phyloP scores from a whole-genome alignment of 2,113 vertebrate species.

The Tonatia bakeri region DNA sequence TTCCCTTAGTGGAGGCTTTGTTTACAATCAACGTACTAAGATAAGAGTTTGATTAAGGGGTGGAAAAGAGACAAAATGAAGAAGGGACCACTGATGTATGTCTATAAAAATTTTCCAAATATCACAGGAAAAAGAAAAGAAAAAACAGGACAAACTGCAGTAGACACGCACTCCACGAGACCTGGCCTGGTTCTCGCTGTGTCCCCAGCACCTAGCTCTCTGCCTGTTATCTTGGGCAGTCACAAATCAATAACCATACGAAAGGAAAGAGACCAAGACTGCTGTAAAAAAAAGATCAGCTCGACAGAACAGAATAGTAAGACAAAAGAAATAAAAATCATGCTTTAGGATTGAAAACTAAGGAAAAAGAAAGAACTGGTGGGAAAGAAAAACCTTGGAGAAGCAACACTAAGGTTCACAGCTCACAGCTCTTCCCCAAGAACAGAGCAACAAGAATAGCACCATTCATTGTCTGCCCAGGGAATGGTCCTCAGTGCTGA shows the following conservation, averaged over 20 bases:
- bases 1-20: neutral
- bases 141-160: neutral
- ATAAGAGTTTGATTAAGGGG: neutral
- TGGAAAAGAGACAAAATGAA: neutral
- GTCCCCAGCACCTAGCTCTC: neutral
- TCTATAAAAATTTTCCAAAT: neutral
- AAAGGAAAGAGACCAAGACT: neutral
- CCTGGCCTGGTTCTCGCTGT: neutral
- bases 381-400: neutral
- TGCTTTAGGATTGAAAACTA: neutral
- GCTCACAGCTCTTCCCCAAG: neutral
- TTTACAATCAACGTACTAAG: neutral
- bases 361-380: neutral
- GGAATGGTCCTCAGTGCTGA: neutral
- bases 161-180: neutral
- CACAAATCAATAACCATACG: neutral
- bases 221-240: neutral
- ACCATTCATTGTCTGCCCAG: fast-evolving
- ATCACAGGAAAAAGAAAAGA: neutral
- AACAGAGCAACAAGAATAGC: neutral
- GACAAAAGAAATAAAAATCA: neutral
- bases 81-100: neutral
- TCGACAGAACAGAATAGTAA: neutral
- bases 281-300: neutral
- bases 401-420: neutral